phyloP scores from a whole-genome alignment of 2,113 vertebrate species.

The Oreotrochilus melanogaster region DNA sequence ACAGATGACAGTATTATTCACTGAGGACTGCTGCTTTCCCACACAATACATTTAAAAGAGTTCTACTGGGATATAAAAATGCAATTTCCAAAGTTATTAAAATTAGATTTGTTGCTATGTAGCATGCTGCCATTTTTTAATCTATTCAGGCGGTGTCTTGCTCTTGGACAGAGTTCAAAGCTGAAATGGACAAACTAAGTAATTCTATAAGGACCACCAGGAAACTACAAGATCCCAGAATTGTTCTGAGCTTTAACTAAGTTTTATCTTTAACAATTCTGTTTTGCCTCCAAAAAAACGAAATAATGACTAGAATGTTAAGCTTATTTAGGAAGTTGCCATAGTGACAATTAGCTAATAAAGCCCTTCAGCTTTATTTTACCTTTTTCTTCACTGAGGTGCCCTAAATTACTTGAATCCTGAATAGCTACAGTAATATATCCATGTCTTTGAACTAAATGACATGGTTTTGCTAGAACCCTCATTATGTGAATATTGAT shows the following conservation, averaged over 20 bases:
- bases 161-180: neutral
- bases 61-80: neutral
- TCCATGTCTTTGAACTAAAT: constrained; percentile 65
- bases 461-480: constrained; percentile 46
- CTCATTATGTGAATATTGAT: constrained; percentile 60
- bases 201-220: neutral
- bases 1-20: neutral
- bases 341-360: constrained; percentile 63
- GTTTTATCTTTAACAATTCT: constrained; percentile 26
- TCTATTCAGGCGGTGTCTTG: neutral
- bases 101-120: neutral
- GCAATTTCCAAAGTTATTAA: neutral
- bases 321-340: constrained; percentile 60
- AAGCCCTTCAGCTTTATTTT: constrained; percentile 50
- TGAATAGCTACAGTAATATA: constrained; percentile 52
- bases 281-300: constrained; percentile 54
- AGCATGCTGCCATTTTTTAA: neutral
- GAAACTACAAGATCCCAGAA: neutral
- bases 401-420: constrained; percentile 60
- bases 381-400: constrained; percentile 27
- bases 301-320: constrained; percentile 44
- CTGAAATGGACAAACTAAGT: neutral
- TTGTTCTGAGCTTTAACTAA: constrained; percentile 28
- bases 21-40: neutral
- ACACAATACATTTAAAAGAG: neutral